Evolutionary conservation across 1,140 invertebrate genomes (phyloP).

Genomic region (Riptortus pedestris): DNA sequence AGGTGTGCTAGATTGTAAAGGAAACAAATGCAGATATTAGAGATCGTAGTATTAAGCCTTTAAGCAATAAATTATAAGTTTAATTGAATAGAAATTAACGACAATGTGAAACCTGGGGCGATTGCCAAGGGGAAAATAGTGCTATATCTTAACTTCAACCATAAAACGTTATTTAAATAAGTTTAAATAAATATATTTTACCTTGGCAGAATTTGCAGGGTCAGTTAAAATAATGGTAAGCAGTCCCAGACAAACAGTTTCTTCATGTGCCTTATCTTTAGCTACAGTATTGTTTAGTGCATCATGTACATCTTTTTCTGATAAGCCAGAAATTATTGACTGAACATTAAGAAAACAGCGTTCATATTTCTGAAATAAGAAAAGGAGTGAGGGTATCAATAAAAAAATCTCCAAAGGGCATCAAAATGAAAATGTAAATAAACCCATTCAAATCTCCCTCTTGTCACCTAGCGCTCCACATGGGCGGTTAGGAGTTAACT

Average conservation of each 20-base stretch:
- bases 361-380: constrained; percentile 73
- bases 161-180: too few species aligned
- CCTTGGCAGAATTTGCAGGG: constrained; percentile 64
- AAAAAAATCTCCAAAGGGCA: background rate
- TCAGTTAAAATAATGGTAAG: constrained; percentile 83
- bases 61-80: too few species aligned
- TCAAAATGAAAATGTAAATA: background rate
- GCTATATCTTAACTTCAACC: too few species aligned
- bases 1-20: too few species aligned
- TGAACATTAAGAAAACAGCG: constrained; percentile 65
- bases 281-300: constrained; percentile 75
- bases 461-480: constrained; percentile 13
- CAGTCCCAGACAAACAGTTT: constrained; percentile 78
- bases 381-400: constrained; percentile 33
- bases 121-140: too few species aligned
- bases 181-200: too few species aligned
- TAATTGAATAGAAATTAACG: too few species aligned
- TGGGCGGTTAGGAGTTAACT: constrained; percentile 6
- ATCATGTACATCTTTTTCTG: constrained; percentile 89
- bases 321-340: constrained; percentile 64
- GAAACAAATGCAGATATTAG: too few species aligned
- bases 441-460: constrained; percentile 9
- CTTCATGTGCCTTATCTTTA: constrained; percentile 81
- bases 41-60: too few species aligned
- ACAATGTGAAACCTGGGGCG: too few species aligned